A percentile compares a stretch with the other conserved stretches of the same genome.
These are phyloP conservation scores for Virgularia gustaviana DNA, from an alignment of 92 coral and sea anemone genomes.

Conservation along the genomic window DNA sequence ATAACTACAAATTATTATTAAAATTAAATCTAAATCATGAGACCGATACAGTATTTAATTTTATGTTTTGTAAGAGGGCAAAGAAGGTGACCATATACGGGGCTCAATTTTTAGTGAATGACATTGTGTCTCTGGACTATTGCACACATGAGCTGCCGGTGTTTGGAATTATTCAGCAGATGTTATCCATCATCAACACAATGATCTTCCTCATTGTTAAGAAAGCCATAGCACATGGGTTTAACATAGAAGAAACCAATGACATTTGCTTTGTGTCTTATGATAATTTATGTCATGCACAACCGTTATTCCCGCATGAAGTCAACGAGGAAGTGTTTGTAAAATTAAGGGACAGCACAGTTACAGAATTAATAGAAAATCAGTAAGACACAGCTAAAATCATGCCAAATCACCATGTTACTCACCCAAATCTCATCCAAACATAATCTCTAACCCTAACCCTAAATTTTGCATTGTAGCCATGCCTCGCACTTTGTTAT, in stretches of 20 bases:
- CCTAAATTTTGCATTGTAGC: too few species aligned
- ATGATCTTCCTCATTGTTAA: not conserved
- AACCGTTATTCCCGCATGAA: not conserved
- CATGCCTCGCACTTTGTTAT: too few species aligned
- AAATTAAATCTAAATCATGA: too few species aligned
- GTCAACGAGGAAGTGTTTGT: not conserved
- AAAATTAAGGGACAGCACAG: not conserved
- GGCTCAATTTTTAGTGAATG: not conserved
- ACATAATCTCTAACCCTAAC: too few species aligned
- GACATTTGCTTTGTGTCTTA: not conserved
- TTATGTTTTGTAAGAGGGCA: slow-evolving; percentile 1
- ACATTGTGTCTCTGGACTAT: not conserved
- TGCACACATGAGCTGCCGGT: not conserved
- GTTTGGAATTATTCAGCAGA: not conserved
- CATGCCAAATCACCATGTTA: too few species aligned
- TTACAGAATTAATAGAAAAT: not conserved
- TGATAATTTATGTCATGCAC: not conserved
- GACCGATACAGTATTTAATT: too few species aligned
- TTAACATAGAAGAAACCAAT: not conserved
- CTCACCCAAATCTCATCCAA: too few species aligned
- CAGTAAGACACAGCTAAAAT: too few species aligned
- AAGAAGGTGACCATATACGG: not conserved
- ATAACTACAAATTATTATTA: too few species aligned
- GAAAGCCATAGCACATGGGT: not conserved
- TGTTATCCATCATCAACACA: not conserved